These are phyloP conservation scores for Eonycteris spelaea DNA, from an alignment of 2,113 vertebrate genomes.

Conservation along the genomic window DNA sequence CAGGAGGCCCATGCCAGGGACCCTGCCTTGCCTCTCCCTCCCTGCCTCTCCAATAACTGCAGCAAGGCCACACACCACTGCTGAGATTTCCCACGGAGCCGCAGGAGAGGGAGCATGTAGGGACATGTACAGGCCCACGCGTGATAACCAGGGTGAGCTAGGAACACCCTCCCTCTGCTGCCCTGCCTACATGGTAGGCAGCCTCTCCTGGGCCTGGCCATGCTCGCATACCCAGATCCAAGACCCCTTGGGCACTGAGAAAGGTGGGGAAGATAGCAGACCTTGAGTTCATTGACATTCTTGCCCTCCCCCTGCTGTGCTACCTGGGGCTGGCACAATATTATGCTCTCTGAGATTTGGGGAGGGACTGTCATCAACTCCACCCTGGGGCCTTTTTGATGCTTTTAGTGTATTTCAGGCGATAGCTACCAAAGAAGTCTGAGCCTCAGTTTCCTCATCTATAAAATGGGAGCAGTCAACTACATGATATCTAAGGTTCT, in stretches of 20 bases:
- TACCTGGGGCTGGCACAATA: background rate
- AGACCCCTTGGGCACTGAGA: background rate
- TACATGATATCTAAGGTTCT: background rate
- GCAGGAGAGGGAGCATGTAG: constrained; percentile 13
- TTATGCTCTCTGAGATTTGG: background rate
- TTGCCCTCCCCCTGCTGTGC: background rate
- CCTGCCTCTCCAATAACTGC: constrained; percentile 32
- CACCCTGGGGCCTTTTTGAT: background rate
- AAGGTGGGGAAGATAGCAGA: background rate
- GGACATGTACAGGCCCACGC: background rate
- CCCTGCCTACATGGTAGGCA: background rate
- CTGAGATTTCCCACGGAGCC: background rate
- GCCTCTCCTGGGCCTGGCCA: background rate
- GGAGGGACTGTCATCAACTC: background rate
- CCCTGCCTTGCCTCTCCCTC: constrained; percentile 42
- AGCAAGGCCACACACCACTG: constrained; percentile 21
- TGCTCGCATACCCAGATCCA: background rate
- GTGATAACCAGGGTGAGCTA: background rate
- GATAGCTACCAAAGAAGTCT: background rate
- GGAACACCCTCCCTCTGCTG: constrained; percentile 8
- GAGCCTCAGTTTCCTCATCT: background rate
- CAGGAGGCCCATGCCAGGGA: constrained; percentile 46
- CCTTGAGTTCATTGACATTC: background rate
- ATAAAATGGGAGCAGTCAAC: constrained; percentile 5
- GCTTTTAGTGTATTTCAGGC: background rate